These are phyloP conservation scores for Ptilodon capucinus DNA, from an alignment of 2,888 invertebrate genomes.

Conservation along the genomic window DNA sequence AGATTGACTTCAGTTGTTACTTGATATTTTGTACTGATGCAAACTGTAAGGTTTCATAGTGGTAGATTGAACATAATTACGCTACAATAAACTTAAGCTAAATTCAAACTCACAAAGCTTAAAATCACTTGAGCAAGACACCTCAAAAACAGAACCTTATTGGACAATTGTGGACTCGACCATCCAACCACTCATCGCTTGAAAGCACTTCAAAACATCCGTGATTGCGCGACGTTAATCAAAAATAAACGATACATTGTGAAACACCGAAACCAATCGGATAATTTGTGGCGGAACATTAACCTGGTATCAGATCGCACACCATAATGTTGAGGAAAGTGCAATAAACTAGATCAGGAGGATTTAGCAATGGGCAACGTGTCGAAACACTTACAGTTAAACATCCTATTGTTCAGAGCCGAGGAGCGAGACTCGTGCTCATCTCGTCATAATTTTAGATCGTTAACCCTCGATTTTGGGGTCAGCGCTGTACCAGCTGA, in stretches of 20 bases:
- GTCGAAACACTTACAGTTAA: conserved; percentile 56
- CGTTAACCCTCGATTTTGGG: conserved; percentile 50
- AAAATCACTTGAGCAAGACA: too few species aligned
- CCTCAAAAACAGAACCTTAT: neutral
- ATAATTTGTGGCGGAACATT: conserved; percentile 44
- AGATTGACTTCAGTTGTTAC: neutral
- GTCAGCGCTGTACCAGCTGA: conserved; percentile 36
- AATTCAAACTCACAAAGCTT: too few species aligned
- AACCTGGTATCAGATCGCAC: conserved; percentile 37
- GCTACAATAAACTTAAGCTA: too few species aligned
- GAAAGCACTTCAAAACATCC: conserved; percentile 23
- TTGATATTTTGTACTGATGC: neutral
- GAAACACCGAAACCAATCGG: conserved; percentile 45
- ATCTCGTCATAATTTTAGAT: conserved; percentile 48
- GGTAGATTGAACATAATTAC: neutral
- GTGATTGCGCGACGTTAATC: conserved; percentile 34
- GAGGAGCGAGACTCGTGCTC: conserved; percentile 44
- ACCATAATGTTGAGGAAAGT: conserved; percentile 35
- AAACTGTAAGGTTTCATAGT: neutral
- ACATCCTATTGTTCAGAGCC: conserved; percentile 51
- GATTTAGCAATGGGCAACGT: conserved; percentile 41
- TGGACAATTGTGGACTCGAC: neutral
- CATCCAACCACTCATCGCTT: conserved; percentile 1
- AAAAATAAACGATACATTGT: conserved; percentile 33
- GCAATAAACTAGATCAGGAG: conserved; percentile 38